Percentiles rank a stretch among this genome's conserved stretches.
Conservation (phyloP, 1,140 invertebrate species). For the Aphelenchoides fujianensis region DNA sequence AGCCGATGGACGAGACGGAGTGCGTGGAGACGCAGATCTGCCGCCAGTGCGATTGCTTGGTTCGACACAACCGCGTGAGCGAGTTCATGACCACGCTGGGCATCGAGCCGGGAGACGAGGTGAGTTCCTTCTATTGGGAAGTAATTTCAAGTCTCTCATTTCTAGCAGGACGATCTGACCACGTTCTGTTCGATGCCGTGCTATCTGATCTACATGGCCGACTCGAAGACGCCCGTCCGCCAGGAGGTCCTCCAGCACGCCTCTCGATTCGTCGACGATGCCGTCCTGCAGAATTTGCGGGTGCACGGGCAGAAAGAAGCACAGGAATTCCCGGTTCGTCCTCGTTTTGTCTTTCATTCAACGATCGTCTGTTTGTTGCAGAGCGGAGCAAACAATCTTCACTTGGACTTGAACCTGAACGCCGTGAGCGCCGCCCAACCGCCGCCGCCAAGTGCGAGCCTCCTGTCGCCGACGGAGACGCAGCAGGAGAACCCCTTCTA, state of each 20-base stretch:
- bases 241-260: neutral
- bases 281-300: neutral
- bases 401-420: neutral
- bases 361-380: too few species aligned
- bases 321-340: neutral
- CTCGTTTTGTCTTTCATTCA: neutral
- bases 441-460: neutral
- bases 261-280: neutral
- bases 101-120: neutral
- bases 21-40: constrained; percentile 28
- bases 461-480: constrained; percentile 1
- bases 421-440: neutral
- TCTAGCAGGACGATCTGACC: constrained; percentile 59
- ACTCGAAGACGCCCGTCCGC: constrained; percentile 40
- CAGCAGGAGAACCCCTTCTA: neutral
- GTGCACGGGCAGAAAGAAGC: neutral
- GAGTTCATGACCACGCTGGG: neutral
- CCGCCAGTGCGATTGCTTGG: constrained; percentile 35
- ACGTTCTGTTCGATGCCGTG: constrained; percentile 56
- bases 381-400: neutral
- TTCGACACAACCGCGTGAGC: constrained; percentile 5
- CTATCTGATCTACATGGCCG: constrained; percentile 60
- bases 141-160: constrained; percentile 3
- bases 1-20: constrained; percentile 28
- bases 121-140: neutral